Conservation (phyloP, 2,888 invertebrate species). For the Dicycla oo region DNA sequence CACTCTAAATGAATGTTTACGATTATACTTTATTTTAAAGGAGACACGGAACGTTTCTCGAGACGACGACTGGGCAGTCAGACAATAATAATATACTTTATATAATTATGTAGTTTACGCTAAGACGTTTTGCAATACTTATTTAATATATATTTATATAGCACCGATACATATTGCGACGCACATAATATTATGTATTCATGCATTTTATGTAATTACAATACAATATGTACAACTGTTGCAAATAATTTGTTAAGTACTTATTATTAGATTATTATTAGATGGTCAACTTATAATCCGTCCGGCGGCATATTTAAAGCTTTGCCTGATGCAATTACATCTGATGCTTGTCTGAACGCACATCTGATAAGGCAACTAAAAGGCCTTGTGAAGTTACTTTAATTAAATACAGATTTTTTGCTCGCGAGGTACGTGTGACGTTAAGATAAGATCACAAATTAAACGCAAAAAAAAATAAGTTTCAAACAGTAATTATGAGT, state of each 20-base stretch:
- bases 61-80: conserved; percentile 20
- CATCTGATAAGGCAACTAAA: conserved; percentile 86
- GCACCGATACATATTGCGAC: not conserved
- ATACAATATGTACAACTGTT: not conserved
- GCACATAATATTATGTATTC: not conserved
- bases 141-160: not conserved
- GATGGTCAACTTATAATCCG: conserved; percentile 63
- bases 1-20: conserved; percentile 71
- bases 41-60: conserved; percentile 31
- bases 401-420: conserved; percentile 84
- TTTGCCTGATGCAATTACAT: conserved; percentile 84
- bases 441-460: conserved; percentile 74
- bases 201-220: not conserved
- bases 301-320: conserved; percentile 82
- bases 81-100: not conserved
- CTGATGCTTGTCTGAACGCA: conserved; percentile 81
- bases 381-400: conserved; percentile 80
- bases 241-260: conserved; percentile 22
- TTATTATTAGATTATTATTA: conserved; percentile 37
- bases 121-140: not conserved
- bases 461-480: conserved; percentile 70
- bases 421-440: conserved; percentile 70
- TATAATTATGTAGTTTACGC: not conserved
- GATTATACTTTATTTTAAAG: conserved; percentile 66
- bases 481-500: conserved; percentile 75